Percentiles rank a stretch among this genome's conserved stretches.
These are phyloP conservation scores for Dolichoris vasculosae DNA, from an alignment of 1,140 invertebrate species.

Conservation along the genomic window DNA sequence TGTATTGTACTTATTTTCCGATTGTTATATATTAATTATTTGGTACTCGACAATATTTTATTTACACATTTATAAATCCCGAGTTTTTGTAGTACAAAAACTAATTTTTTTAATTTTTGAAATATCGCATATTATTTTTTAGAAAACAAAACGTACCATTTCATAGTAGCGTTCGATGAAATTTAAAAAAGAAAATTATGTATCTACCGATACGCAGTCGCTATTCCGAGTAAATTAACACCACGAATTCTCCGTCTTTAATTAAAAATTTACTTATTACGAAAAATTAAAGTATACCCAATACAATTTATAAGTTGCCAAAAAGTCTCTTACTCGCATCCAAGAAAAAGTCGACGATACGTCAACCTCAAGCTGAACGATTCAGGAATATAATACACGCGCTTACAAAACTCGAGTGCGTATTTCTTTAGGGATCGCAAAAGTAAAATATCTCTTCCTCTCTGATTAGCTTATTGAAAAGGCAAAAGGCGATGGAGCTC, in stretches of 20 bases:
- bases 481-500: background rate
- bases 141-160: too few relatives aligned
- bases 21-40: too few relatives aligned
- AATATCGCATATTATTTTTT: too few relatives aligned
- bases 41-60: too few relatives aligned
- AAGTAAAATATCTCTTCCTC: conserved; percentile 27
- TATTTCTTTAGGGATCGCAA: background rate
- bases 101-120: too few relatives aligned
- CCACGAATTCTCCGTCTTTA: background rate
- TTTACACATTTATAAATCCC: too few relatives aligned
- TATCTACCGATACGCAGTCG: too few relatives aligned
- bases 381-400: background rate
- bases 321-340: background rate
- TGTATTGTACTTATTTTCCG: too few relatives aligned
- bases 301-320: background rate
- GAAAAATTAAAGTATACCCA: background rate
- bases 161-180: too few relatives aligned
- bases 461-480: conserved; percentile 29
- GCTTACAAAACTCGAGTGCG: background rate
- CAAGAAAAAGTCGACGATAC: background rate
- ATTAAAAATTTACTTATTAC: background rate
- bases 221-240: too few relatives aligned
- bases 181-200: too few relatives aligned
- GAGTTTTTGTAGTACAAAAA: too few relatives aligned
- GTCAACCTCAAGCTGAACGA: conserved; percentile 29